Evolutionary conservation across 2,113 vertebrate species (phyloP).

Genomic region (Pseudolaguvia tuberculata): DNA sequence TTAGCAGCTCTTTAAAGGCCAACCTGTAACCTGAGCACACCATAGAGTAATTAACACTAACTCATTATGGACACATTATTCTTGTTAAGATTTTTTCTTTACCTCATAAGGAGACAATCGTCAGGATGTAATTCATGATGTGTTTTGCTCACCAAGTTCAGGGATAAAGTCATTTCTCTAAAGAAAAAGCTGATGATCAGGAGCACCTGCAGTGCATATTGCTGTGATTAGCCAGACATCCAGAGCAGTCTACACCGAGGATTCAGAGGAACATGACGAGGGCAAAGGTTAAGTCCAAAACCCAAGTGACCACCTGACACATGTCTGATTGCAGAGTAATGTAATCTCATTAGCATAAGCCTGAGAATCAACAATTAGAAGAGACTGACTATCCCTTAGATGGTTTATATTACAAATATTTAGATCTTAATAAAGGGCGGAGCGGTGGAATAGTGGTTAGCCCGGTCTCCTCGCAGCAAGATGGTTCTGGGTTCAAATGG

Average conservation of each 20-base stretch:
- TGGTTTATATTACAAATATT: not conserved
- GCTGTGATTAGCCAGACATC: conserved; percentile 27
- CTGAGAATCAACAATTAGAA: not conserved
- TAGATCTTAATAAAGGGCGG: not conserved
- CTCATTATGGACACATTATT: conserved; percentile 39
- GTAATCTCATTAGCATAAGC: not conserved
- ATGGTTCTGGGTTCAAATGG: no score
- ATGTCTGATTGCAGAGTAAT: conserved; percentile 35
- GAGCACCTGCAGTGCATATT: conserved; percentile 7
- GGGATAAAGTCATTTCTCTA: conserved; percentile 18
- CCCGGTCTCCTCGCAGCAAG: no score
- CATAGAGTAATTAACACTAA: conserved; percentile 47
- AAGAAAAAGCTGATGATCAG: conserved; percentile 6
- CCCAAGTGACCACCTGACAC: conserved; percentile 25
- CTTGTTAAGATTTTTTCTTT: conserved; percentile 21
- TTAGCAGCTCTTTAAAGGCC: conserved; percentile 30
- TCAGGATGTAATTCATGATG: not conserved
- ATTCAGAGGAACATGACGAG: conserved; percentile 4
- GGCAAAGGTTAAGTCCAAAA: not conserved
- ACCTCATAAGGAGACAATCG: conserved; percentile 17
- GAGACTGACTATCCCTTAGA: not conserved
- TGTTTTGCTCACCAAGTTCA: not conserved
- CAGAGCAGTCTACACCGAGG: not conserved
- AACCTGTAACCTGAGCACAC: conserved; percentile 42
- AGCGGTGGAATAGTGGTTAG: no score